Evolutionary conservation across 2,888 invertebrate genomes (phyloP), one percentile per base, ranked within the genome.

Genomic region (Sinelater perroti): DNA sequence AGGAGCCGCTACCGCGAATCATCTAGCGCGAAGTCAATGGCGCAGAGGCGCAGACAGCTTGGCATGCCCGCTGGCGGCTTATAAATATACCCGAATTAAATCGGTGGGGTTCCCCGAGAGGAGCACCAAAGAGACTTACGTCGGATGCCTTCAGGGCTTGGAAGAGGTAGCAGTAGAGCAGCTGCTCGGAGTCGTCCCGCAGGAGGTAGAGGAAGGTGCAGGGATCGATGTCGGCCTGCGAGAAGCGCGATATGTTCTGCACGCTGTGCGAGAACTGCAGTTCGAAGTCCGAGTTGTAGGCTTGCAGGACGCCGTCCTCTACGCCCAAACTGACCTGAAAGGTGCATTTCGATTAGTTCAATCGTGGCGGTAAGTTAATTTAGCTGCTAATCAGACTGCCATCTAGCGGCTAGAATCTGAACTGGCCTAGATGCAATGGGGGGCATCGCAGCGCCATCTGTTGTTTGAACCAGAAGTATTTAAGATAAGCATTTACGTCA

Each of bases 161-260:
- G 75, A 87, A 91, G 51, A 91, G 82, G 76, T 87, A 88, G 75
- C 89, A 90, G 75, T 88, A 87, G 18, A 91, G 83, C 1, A 89
- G 79, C n/a, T 84, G 85, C 71, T 90, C 89, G 69, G 83, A 83
- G 65, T 87, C 86, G 72, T 90, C 89, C 68, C 87, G 83, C 58
- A 90, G 80, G 68, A 90, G 83, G 78, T 91, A 91, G 68, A 91
- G 85, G 71, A 91, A 82, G 70, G 85, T 87, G 49, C 72, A 70
- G 2, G 76, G 70, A 61, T 79, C 79, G 21, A 74, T 56, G 56
- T 77, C 77, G 8, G 76, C 76, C 59, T 79, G 79, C 0, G 78
- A 78, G 62, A 79, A 79, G 59, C 83, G 78, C 40, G 82, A 80
- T 72, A 89, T 85, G 66, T 86, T 84, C 18, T 83, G 83, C 2